Conservation (phyloP, 2,113 vertebrate genomes). For the Henicopernis longicauda region DNA sequence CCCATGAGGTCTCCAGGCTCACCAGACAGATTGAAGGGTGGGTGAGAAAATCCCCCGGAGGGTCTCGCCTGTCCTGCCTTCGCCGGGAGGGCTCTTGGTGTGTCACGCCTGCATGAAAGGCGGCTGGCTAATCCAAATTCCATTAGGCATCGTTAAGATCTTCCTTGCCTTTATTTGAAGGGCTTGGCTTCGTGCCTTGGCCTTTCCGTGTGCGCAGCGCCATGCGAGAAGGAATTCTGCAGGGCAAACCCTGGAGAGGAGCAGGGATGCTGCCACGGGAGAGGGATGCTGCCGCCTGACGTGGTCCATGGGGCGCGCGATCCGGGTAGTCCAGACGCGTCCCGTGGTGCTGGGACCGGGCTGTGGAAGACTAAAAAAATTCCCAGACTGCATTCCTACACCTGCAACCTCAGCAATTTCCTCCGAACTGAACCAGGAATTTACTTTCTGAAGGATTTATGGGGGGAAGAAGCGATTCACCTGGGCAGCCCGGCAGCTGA, state of each 20-base stretch:
- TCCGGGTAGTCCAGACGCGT: neutral
- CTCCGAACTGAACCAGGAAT: neutral
- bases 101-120: neutral
- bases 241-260: neutral
- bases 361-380: neutral
- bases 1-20: neutral
- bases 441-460: neutral
- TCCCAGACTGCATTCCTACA: neutral
- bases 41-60: constrained; percentile 8
- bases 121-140: neutral
- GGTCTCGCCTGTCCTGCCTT: neutral
- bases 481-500: neutral
- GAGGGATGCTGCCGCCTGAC: neutral
- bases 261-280: neutral
- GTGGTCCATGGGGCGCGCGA: fast-evolving
- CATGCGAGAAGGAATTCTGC: neutral
- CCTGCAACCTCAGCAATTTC: neutral
- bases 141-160: neutral
- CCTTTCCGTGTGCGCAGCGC: neutral
- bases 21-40: neutral
- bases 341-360: fast-evolving
- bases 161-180: neutral
- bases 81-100: neutral
- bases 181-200: neutral
- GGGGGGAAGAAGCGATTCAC: neutral